Evolutionary conservation across 2,113 vertebrate genomes (phyloP).

Genomic region (Anoura caudifer): DNA sequence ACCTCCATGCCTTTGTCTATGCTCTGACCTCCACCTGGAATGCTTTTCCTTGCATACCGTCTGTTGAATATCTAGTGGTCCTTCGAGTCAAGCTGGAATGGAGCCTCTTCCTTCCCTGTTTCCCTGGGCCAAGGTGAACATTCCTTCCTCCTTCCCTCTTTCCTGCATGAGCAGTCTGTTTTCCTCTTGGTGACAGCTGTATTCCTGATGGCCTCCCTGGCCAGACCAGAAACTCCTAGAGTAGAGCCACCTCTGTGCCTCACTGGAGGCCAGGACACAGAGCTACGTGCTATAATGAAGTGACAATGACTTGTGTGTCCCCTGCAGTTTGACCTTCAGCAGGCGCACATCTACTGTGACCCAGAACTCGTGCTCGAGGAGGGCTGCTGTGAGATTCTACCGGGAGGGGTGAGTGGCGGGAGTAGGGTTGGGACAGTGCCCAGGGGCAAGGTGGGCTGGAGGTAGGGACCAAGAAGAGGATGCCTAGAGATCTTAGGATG

Average conservation of each 20-base stretch:
- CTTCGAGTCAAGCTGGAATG: not conserved
- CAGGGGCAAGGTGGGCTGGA: not conserved
- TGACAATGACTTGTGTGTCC: not conserved
- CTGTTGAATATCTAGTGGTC: not conserved
- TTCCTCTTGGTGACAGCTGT: not conserved
- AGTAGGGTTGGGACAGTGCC: too few relatives aligned
- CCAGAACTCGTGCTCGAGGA: constrained; percentile 88
- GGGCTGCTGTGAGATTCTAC: constrained; percentile 93
- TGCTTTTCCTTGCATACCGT: not conserved
- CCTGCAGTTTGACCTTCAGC: constrained; percentile 92
- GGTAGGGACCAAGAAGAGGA: not conserved
- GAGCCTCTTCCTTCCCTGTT: not conserved
- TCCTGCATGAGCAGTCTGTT: not conserved
- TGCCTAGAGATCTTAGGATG: not conserved
- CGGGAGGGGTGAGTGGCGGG: constrained; percentile 84
- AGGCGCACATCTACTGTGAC: constrained; percentile 92
- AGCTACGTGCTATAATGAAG: not conserved
- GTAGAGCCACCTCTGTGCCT: not conserved
- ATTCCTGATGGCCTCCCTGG: not conserved
- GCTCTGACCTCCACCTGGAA: not conserved
- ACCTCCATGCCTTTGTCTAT: not conserved
- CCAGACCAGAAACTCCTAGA: not conserved
- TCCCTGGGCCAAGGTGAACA: not conserved
- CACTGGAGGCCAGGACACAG: not conserved
- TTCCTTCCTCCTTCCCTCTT: not conserved